These are phyloP conservation scores for Zingel zingel DNA, from an alignment of 2,113 vertebrate genomes.

Conservation along the genomic window DNA sequence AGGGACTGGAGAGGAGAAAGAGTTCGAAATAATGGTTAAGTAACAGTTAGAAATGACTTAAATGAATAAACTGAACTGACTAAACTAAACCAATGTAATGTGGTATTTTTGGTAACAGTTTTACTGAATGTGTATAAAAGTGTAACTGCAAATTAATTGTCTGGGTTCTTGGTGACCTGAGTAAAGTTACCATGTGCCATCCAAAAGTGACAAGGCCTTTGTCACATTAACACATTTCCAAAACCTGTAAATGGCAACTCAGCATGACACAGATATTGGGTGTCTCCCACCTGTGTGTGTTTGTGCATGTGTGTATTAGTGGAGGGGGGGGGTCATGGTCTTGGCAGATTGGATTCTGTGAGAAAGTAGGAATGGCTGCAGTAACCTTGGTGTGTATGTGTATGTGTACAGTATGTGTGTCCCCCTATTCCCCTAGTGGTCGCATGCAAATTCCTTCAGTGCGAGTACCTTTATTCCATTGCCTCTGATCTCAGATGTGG, in stretches of 20 bases:
- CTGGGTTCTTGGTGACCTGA: too few relatives aligned
- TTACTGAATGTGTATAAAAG: too few relatives aligned
- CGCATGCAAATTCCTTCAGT: not conserved
- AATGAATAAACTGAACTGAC: too few relatives aligned
- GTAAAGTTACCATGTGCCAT: too few relatives aligned
- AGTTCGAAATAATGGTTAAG: too few relatives aligned
- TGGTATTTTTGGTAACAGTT: too few relatives aligned
- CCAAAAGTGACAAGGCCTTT: too few relatives aligned
- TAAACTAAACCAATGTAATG: too few relatives aligned
- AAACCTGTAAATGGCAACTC: slow-evolving; percentile 52
- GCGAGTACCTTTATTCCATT: slow-evolving; percentile 1
- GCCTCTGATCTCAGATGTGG: slow-evolving; percentile 29
- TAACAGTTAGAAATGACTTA: too few relatives aligned
- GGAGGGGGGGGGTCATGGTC: not conserved
- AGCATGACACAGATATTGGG: slow-evolving; percentile 53
- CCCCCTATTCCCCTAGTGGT: not conserved
- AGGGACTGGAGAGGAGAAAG: too few relatives aligned
- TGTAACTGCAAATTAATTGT: too few relatives aligned
- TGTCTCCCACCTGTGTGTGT: slow-evolving; percentile 28
- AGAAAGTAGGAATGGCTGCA: slow-evolving; percentile 21
- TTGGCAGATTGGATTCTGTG: slow-evolving; percentile 32
- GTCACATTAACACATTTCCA: slow-evolving; percentile 50
- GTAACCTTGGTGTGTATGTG: not conserved
- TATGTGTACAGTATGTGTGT: not conserved
- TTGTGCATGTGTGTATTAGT: not conserved